phyloP scores from a whole-genome alignment of 2,113 vertebrate species.

The Microcebus murinus region DNA sequence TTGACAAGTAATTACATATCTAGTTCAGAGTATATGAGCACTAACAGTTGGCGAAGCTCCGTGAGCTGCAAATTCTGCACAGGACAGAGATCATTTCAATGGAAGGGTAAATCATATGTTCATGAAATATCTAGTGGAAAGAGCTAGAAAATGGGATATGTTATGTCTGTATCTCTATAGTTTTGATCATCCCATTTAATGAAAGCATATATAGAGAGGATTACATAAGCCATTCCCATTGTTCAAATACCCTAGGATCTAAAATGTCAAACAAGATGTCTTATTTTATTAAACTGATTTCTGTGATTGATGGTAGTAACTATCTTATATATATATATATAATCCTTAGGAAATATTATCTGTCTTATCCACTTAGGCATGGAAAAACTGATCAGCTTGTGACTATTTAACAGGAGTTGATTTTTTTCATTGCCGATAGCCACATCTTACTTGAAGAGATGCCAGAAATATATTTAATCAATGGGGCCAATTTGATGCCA shows the following conservation, averaged over 20 bases:
- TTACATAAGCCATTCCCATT: background rate
- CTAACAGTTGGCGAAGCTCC: background rate
- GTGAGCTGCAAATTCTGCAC: background rate
- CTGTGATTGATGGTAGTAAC: background rate
- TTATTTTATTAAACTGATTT: constrained; percentile 25
- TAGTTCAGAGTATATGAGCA: background rate
- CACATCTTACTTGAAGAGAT: background rate
- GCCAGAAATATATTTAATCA: background rate
- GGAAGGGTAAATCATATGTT: background rate
- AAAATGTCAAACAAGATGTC: background rate
- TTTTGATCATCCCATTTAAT: background rate
- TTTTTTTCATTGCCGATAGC: background rate
- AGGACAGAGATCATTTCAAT: background rate
- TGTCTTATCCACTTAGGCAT: background rate
- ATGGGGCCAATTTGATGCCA: background rate
- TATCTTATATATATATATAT: background rate
- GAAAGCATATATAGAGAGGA: background rate
- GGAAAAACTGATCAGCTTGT: background rate
- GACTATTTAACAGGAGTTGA: background rate
- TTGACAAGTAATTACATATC: background rate
- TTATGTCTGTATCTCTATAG: background rate
- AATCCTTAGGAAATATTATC: background rate
- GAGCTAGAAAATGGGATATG: background rate
- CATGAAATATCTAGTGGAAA: background rate
- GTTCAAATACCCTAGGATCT: background rate